Base-by-base conservation (phyloP, 2,797 vertebrate species). In the Enteromius radiatus region DNA sequence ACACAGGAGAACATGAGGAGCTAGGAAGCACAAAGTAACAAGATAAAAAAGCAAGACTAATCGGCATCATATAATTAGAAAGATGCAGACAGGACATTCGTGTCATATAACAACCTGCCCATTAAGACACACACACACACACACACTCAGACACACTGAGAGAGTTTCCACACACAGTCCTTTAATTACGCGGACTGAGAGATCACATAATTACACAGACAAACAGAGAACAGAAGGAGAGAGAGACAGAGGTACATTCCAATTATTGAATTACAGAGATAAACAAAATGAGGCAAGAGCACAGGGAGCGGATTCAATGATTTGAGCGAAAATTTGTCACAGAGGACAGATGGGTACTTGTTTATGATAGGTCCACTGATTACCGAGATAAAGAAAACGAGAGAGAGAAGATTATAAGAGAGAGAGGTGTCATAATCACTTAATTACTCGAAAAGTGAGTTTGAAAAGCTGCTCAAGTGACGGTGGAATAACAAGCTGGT, bases 221-320 rank as follows among this genome's bases (percentile, higher is more conserved):
- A 83, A 84, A 70, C 80, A 82, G 71, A 68, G 78, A 69, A 49
- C 70, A 67, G 65, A 75, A 68, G 59, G 64, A 73, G 69, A 76
- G 85, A 86, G 52, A 76, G 82, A 80, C 64, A 73, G 80, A 84
- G 80, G 83, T 76, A 81, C 76, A 81, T 86, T 70, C 76, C 80
- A 84, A 86, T 86, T 80, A 86, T 73, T 84, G 83, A 84, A 86
- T 86, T 82, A 84, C n/a, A 0, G 17, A 80, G 76, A 84, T 67
- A 84, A 84, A 86, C 80, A 84, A 56, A 63, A 73, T 52, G 41
- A 84, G 52, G 68, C 31, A 23, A 56, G 38, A 68, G 63, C 76
- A 36, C 52, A 68, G 47, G 65, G 76, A 75, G 54, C 43, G 26
- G 31, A 43, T 11, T 69, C 31, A 59, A n/a, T 76, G 56, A 80